These are phyloP conservation scores for Stenchaetothrips biformis DNA, from an alignment of 2,888 invertebrate genomes.

Conservation along the genomic window DNA sequence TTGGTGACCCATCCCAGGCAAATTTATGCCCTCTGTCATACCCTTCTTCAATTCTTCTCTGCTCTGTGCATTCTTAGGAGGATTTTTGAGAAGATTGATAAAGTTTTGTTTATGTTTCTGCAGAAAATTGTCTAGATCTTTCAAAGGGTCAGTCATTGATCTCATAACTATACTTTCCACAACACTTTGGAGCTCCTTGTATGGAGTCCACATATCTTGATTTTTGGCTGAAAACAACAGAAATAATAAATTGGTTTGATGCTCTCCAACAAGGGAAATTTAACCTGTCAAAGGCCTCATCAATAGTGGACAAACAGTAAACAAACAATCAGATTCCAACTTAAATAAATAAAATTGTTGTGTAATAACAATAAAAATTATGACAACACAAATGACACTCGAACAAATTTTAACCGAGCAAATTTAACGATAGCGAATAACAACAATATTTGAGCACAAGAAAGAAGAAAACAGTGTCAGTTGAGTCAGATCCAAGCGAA, in stretches of 20 bases:
- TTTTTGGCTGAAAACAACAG: slow-evolving; percentile 43
- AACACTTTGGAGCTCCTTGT: slow-evolving; percentile 66
- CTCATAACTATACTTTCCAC: slow-evolving; percentile 64
- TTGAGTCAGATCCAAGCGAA: background rate
- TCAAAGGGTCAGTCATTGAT: slow-evolving; percentile 54
- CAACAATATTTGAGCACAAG: too few species aligned
- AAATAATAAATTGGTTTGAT: slow-evolving; percentile 21
- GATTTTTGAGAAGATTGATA: slow-evolving; percentile 75
- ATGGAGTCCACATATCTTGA: slow-evolving; percentile 81
- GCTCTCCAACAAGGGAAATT: background rate
- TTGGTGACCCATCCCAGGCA: slow-evolving; percentile 69
- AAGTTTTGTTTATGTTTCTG: slow-evolving; percentile 83
- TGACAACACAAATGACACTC: background rate
- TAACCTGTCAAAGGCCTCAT: background rate
- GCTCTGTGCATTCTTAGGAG: slow-evolving; percentile 71
- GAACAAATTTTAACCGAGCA: background rate
- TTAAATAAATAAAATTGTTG: slow-evolving; percentile 43
- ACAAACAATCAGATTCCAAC: slow-evolving; percentile 41
- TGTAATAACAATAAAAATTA: background rate
- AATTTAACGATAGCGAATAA: background rate
- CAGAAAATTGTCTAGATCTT: slow-evolving; percentile 69
- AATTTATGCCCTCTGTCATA: slow-evolving; percentile 66
- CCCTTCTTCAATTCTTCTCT: slow-evolving; percentile 78
- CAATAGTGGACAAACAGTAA: background rate
- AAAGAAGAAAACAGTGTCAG: background rate